Conservation (phyloP, 2,113 vertebrate genomes). For the Glareola pratincola region DNA sequence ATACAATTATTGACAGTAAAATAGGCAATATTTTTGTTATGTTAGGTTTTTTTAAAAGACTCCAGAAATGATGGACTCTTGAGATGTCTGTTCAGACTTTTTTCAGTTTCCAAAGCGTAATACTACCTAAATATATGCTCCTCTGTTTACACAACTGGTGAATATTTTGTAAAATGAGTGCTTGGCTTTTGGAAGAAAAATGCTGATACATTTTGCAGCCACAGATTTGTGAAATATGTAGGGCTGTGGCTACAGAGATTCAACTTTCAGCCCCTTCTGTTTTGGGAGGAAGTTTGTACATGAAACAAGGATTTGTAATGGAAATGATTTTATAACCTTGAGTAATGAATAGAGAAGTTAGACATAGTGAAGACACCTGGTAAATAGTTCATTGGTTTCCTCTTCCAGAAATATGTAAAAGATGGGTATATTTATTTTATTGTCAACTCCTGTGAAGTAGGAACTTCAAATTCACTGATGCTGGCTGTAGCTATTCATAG, state of each 20-base stretch:
- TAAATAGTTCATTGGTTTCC: not conserved
- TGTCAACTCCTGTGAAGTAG: not conserved
- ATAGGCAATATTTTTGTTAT: not conserved
- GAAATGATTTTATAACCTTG: not conserved
- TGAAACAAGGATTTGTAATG: not conserved
- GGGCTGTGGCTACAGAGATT: not conserved
- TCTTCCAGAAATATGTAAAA: not conserved
- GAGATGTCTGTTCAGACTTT: not conserved
- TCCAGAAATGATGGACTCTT: not conserved
- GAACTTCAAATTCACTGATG: not conserved
- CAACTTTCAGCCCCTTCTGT: not conserved
- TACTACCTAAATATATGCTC: not conserved
- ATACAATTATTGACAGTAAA: not conserved
- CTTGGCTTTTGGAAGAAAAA: conserved; percentile 17
- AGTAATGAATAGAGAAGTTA: not conserved
- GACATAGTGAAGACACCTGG: not conserved
- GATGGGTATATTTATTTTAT: not conserved
- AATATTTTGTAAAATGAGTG: conserved; percentile 4
- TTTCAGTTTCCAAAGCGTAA: not conserved
- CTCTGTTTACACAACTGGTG: conserved; percentile 3
- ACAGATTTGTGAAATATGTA: not conserved
- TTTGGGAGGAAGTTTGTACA: not conserved
- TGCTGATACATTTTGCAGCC: not conserved
- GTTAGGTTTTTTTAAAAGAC: not conserved
- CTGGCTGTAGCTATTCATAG: not conserved